phyloP scores from a whole-genome alignment of 2,113 vertebrate species.

The Eubucco bourcierii region DNA sequence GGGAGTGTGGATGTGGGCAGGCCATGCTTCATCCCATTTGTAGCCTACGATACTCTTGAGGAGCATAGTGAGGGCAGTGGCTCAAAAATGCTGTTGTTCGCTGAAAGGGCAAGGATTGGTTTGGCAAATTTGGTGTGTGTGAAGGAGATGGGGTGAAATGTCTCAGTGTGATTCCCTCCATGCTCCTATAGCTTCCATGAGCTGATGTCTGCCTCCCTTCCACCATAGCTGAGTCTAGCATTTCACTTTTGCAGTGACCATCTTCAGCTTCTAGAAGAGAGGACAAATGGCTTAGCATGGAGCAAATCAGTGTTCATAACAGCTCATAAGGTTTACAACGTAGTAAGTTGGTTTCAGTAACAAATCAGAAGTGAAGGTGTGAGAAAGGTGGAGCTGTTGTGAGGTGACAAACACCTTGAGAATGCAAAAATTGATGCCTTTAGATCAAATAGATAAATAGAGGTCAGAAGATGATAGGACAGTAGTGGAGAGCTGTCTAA shows the following conservation, averaged over 20 bases:
- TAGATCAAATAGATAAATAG: neutral
- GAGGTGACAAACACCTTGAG: neutral
- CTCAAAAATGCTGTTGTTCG: neutral
- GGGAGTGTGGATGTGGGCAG: neutral
- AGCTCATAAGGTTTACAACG: neutral
- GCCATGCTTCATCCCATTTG: accelerated
- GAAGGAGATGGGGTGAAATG: neutral
- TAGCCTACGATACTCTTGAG: accelerated
- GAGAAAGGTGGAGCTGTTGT: neutral
- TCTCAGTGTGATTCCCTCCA: neutral
- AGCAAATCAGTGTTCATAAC: neutral
- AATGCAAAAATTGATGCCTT: neutral
- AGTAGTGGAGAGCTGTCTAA: neutral
- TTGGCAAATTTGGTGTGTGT: neutral
- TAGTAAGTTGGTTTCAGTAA: neutral
- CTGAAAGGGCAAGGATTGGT: neutral
- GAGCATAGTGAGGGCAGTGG: accelerated
- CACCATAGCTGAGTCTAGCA: accelerated
- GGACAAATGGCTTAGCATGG: neutral
- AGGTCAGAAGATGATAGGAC: neutral
- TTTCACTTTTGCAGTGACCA: neutral
- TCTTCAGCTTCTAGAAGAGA: neutral
- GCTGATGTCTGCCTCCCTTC: neutral
- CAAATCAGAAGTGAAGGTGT: neutral
- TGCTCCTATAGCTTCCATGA: neutral